These are phyloP conservation scores for Spilarctia lutea DNA, from an alignment of 2,888 invertebrate genomes.

Conservation along the genomic window DNA sequence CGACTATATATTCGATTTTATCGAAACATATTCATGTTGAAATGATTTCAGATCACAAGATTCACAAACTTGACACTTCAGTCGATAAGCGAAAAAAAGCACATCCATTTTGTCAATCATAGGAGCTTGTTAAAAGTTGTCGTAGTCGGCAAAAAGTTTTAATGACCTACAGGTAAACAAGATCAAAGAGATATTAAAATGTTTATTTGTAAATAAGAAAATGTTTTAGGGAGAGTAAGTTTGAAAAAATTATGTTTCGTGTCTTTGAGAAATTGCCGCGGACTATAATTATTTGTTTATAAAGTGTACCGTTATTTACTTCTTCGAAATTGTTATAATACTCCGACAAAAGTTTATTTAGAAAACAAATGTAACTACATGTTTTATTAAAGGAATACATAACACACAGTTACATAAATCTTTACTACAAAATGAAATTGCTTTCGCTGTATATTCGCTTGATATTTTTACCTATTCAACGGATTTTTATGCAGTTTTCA, in stretches of 20 bases:
- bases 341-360: neutral
- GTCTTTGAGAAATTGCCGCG: neutral
- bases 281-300: slow-evolving; percentile 4
- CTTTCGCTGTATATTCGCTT: no score
- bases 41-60: slow-evolving; percentile 19
- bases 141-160: slow-evolving; percentile 44
- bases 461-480: no score
- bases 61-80: slow-evolving; percentile 33
- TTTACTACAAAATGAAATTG: no score
- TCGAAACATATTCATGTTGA: neutral
- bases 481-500: no score
- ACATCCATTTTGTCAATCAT: slow-evolving; percentile 46
- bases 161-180: slow-evolving; percentile 47
- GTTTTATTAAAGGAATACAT: neutral
- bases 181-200: slow-evolving; percentile 51
- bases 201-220: slow-evolving; percentile 46
- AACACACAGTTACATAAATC: neutral
- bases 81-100: slow-evolving; percentile 44
- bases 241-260: slow-evolving; percentile 4
- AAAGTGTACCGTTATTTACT: neutral
- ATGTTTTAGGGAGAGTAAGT: slow-evolving; percentile 14
- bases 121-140: slow-evolving; percentile 53
- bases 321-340: neutral
- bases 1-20: neutral
- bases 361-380: neutral